These are phyloP conservation scores for Hyperopisus bebe DNA, from an alignment of 2,113 vertebrate species.

Conservation along the genomic window DNA sequence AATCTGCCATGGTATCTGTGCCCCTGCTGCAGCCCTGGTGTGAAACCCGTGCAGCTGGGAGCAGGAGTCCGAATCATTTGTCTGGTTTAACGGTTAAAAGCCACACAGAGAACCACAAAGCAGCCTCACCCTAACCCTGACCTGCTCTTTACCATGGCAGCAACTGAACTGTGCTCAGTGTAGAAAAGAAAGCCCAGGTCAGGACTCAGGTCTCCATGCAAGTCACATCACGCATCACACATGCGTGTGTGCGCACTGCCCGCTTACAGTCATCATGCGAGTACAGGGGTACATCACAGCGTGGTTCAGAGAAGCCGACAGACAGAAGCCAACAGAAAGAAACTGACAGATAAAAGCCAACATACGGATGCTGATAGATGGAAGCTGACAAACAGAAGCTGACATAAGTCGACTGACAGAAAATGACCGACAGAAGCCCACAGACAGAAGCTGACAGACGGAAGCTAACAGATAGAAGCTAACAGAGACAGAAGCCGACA, in stretches of 20 bases:
- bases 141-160: not conserved
- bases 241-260: too few species aligned
- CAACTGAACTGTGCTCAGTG: not conserved
- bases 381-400: too few species aligned
- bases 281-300: not conserved
- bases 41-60: not conserved
- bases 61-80: not conserved
- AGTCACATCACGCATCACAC: not conserved
- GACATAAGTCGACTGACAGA: too few species aligned
- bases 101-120: not conserved
- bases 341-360: too few species aligned
- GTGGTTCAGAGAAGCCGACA: not conserved
- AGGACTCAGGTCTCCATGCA: not conserved
- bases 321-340: too few species aligned
- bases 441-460: not conserved
- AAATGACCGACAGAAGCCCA: too few species aligned
- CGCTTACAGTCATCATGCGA: not conserved
- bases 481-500: not conserved
- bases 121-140: not conserved
- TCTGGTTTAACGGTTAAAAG: slow-evolving; percentile 17
- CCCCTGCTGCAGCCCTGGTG: not conserved
- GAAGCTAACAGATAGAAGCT: too few species aligned
- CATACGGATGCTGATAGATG: too few species aligned
- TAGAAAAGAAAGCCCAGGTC: not conserved
- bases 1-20: not conserved